Conservation (phyloP, 2,113 vertebrate genomes). For the Phalacrocorax pelagicus region DNA sequence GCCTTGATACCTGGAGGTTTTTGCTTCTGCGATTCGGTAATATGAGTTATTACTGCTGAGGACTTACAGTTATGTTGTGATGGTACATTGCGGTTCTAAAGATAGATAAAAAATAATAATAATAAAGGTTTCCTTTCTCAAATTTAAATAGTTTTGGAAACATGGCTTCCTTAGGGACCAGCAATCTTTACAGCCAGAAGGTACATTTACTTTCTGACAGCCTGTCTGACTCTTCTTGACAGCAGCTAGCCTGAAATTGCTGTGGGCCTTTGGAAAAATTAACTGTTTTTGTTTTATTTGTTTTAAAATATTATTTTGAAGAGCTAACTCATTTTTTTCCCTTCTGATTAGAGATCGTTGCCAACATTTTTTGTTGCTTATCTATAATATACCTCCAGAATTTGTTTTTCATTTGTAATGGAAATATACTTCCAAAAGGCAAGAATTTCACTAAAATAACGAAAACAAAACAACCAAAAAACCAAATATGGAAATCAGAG, state of each 20-base stretch:
- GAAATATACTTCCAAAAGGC: background rate
- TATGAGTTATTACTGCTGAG: background rate
- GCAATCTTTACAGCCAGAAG: background rate
- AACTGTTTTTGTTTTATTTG: background rate
- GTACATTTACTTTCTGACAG: slow-evolving; percentile 6
- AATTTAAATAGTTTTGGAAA: slow-evolving; percentile 32
- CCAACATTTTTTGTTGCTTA: background rate
- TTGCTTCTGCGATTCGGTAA: background rate
- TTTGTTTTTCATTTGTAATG: background rate
- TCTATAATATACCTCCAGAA: background rate
- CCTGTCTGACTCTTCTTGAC: slow-evolving; percentile 8
- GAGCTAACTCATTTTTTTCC: background rate
- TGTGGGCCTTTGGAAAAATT: slow-evolving; percentile 21
- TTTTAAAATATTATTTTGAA: slow-evolving; percentile 26
- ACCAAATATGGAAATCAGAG: background rate
- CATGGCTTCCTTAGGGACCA: background rate
- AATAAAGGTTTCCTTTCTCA: background rate
- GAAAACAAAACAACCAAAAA: background rate
- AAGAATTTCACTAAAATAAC: background rate
- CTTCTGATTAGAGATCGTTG: background rate
- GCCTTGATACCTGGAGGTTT: background rate
- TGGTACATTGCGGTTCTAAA: background rate
- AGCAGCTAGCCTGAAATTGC: slow-evolving; percentile 11
- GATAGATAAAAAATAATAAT: background rate
- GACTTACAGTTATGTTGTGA: background rate